Base-by-base conservation (phyloP, 2,113 vertebrate species). In the Oryzias celebensis region DNA sequence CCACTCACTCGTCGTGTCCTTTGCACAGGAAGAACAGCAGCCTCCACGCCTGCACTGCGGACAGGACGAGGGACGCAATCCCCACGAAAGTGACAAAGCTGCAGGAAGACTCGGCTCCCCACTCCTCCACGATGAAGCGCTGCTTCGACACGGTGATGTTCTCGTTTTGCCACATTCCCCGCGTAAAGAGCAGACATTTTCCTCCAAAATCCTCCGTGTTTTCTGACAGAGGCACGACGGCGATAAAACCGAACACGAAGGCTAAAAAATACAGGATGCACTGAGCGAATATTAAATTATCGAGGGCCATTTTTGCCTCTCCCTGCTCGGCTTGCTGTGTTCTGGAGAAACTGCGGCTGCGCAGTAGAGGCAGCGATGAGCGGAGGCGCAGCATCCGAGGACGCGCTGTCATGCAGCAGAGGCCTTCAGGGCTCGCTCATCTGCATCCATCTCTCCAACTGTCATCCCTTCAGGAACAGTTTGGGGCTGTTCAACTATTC, bases 81-180 rank as follows among this genome's bases (percentile, higher is more conserved):
- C 94, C 91, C 62, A 94, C 93, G 74, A 94, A 94, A 84, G 97
- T 94, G 93, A 94, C 88, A 91, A 97, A 98, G 88, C 94, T 95
- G 92, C 97, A 99, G 86, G 94, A 93, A 1, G 96, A 93, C 84
- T 93, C 92, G 0, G 95, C 92, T 62, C 96, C 97, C 97, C 97
- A 98, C 87, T 98, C 95, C 85, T 97, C 95, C 87, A 99, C 94
- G 1, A 96, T 91, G 92, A 98, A 98, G 83, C 95, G 94, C 89
- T 94, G 94, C 85, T 94, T 90, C 62, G 93, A 95, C 90, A 95
- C 94, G 0, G 95, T 97, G 87, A 96, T 93, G 93, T 98, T 98
- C 91, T 95, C 95, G 58, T 94, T 96, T 68, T 98, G 95, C 97
- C 97, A 99, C 93, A 97, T 91, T 41, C 97, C 97, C 60, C 94